Conservation (phyloP, 2,113 vertebrate species). For the Pyxicephalus adspersus region DNA sequence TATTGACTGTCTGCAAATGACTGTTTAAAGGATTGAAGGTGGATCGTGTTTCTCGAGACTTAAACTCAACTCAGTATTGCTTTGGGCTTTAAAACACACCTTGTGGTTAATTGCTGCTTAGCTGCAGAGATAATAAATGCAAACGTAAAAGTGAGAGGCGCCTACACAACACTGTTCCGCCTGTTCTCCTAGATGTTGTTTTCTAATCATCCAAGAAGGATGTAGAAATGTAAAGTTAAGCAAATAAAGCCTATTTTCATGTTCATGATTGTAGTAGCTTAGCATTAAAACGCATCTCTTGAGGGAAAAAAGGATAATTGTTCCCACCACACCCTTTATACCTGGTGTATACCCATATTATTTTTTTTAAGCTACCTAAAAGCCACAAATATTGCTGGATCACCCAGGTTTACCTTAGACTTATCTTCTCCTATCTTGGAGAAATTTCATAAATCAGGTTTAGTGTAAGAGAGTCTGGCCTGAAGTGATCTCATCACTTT, state of each 20-base stretch:
- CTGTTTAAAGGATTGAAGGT: constrained; percentile 52
- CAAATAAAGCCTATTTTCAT: background rate
- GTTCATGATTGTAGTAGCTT: background rate
- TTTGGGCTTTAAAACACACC: constrained; percentile 47
- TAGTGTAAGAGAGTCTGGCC: no score
- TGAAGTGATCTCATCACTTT: no score
- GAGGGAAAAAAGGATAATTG: no score
- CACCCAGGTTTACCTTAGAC: no score
- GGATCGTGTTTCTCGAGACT: constrained; percentile 41
- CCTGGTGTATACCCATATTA: no score
- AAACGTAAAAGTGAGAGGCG: constrained; percentile 14
- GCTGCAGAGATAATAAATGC: constrained; percentile 44
- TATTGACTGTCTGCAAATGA: constrained; percentile 54
- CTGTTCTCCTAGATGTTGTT: constrained; percentile 33
- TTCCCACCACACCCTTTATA: no score
- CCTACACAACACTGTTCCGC: constrained; percentile 19
- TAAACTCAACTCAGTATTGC: constrained; percentile 24
- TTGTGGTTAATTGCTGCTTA: constrained; percentile 50
- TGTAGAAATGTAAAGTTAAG: background rate
- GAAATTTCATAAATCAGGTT: no score
- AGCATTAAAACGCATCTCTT: no score
- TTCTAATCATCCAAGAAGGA: constrained; percentile 29
- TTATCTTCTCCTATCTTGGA: no score
- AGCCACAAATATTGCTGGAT: no score
- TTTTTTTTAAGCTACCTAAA: no score